Base-by-base conservation (phyloP, 2,888 invertebrate genomes). In the Neria commutata region DNA sequence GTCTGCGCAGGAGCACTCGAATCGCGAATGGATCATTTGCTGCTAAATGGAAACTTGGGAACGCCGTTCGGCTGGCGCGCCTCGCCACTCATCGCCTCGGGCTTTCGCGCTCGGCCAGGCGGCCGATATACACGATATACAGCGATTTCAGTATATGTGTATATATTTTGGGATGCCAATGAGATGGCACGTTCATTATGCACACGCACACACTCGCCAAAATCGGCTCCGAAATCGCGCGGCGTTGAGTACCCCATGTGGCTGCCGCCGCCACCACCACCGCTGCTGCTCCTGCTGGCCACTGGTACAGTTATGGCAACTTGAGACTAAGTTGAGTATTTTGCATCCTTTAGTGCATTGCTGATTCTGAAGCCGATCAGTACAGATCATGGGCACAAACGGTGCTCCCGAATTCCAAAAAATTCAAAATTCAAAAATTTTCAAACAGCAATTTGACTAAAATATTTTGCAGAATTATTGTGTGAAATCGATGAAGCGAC, bases 281-380 rank as follows among this genome's bases (percentile, higher is more conserved):
- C 61, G 66, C 66, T 64, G 61, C 64, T 67, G 66, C 11, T 8
- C 29, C 29, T 5, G 6, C n/a, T n/a, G n/a, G n/a, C n/a, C n/a
- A 24, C 48, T 34, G 58, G 67, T 68, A 68, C 67, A 68, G 66
- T 68, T 66, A 60, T 65, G 66, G 61, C 66, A 60, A 61, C 60
- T 63, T 66, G 71, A 72, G 68, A 75, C 74, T 73, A 72, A 75
- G 70, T 79, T 74, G 77, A 77, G 75, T 78, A 76, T 77, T 80
- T 79, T 81, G 81, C 81, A 81, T 81, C 79, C 80, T 78, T 79
- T 80, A 80, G 81, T 81, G 81, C 81, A 81, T 81, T 81, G 75
- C 77, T 77, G 75, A 74, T 79, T 80, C 76, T 77, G 81, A 78
- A 75, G 75, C 76, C 79, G 79, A 80, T 69, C 76, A 75, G 81